These are phyloP conservation scores for Lobophora halterata DNA, from an alignment of 2,888 invertebrate genomes.

Conservation along the genomic window DNA sequence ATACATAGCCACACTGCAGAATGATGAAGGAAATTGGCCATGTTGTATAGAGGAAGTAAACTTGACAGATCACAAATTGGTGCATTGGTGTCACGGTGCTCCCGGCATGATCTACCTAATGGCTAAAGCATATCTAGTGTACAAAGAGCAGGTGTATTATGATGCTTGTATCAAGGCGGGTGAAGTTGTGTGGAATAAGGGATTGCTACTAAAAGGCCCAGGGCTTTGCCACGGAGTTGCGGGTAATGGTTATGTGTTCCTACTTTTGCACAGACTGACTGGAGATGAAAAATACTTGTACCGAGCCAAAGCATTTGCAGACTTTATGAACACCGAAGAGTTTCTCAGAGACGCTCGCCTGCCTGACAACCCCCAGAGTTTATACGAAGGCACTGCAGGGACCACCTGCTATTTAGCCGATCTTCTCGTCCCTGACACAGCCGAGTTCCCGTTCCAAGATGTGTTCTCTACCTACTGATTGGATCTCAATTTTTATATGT, in stretches of 20 bases:
- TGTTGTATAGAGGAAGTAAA: constrained; percentile 86
- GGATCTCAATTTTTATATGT: constrained; percentile 16
- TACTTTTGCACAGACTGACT: constrained; percentile 88
- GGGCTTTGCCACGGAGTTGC: constrained; percentile 94
- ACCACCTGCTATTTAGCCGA: constrained; percentile 91
- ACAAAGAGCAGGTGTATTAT: constrained; percentile 87
- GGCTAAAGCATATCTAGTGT: constrained; percentile 89
- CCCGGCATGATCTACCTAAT: constrained; percentile 90
- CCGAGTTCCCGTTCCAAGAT: constrained; percentile 92
- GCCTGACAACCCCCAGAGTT: constrained; percentile 90
- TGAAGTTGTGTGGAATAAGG: constrained; percentile 91
- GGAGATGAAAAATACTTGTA: constrained; percentile 85
- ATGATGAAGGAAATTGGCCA: constrained; percentile 87
- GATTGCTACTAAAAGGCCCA: constrained; percentile 92
- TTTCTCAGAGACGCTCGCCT: constrained; percentile 85
- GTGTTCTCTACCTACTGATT: constrained; percentile 69
- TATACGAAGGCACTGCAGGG: constrained; percentile 94
- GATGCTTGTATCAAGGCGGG: constrained; percentile 84
- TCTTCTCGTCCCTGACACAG: constrained; percentile 85
- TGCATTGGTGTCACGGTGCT: constrained; percentile 96
- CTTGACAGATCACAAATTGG: constrained; percentile 83
- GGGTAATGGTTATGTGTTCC: constrained; percentile 90
- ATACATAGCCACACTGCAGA: constrained; percentile 84
- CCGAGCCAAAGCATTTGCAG: constrained; percentile 87
- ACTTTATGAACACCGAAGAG: constrained; percentile 84